A percentile compares a stretch with the other conserved stretches of the same genome.
Evolutionary conservation across 1,140 invertebrate species (phyloP).

Genomic region (Cephus cinctus): DNA sequence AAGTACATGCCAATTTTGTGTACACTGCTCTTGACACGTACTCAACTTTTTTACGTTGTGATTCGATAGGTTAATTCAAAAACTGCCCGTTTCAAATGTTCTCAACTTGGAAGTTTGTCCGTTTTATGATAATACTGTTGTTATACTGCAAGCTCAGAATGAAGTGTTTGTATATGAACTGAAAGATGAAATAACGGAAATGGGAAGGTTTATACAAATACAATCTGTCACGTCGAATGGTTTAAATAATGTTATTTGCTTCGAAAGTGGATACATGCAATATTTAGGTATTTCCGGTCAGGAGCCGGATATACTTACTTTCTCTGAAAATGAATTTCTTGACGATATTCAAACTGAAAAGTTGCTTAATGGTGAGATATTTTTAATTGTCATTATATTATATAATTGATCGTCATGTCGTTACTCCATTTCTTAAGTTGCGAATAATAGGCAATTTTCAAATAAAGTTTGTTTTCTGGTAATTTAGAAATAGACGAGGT

Average conservation of each 20-base stretch:
- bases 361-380: conserved; percentile 24
- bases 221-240: conserved; percentile 24
- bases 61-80: conserved; percentile 21
- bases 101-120: conserved; percentile 26
- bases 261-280: conserved; percentile 34
- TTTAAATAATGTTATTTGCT: conserved; percentile 33
- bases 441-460: background rate
- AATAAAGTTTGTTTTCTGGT: background rate
- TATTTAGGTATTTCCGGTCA: conserved; percentile 34
- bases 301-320: conserved; percentile 25
- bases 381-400: too few species aligned
- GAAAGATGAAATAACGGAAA: conserved; percentile 12
- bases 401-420: too few species aligned
- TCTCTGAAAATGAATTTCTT: conserved; percentile 22
- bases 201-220: conserved; percentile 13
- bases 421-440: too few species aligned
- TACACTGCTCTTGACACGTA: too few species aligned
- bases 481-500: background rate
- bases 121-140: conserved; percentile 12
- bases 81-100: conserved; percentile 16
- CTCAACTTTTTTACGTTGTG: background rate
- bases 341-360: conserved; percentile 20
- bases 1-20: conserved; percentile 7
- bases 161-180: conserved; percentile 30
- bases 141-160: conserved; percentile 24